These are phyloP conservation scores for Alloplasta piceator DNA, from an alignment of 2,888 invertebrate species.

Conservation along the genomic window DNA sequence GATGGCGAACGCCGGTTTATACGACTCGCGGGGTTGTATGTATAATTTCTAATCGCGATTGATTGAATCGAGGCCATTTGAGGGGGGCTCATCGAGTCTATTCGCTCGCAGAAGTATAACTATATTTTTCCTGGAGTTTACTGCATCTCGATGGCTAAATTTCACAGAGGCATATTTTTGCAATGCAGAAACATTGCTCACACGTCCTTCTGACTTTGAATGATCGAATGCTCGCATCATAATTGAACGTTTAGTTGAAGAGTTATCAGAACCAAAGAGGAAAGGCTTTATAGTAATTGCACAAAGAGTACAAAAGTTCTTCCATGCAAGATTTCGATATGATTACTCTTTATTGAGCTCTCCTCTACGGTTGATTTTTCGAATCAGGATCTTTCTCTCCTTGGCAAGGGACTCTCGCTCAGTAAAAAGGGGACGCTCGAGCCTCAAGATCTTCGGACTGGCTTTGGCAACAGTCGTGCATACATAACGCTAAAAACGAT, in stretches of 20 bases:
- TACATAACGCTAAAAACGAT: constrained; percentile 15
- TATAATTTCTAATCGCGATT: constrained; percentile 57
- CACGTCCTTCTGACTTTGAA: too few relatives aligned
- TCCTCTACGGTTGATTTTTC: constrained; percentile 10
- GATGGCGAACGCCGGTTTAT: constrained; percentile 11
- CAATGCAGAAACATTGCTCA: too few relatives aligned
- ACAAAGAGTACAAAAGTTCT: constrained; percentile 7
- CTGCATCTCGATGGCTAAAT: too few relatives aligned
- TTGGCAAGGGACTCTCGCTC: constrained; percentile 4
- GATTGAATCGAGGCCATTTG: constrained; percentile 60
- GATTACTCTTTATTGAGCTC: constrained; percentile 7
- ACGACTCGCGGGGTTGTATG: constrained; percentile 28
- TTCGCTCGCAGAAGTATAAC: neutral
- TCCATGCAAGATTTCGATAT: constrained; percentile 22
- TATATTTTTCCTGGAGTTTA: too few relatives aligned
- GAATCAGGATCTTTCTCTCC: constrained; percentile 38
- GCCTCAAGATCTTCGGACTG: constrained; percentile 43
- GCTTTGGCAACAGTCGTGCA: constrained; percentile 37
- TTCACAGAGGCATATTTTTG: too few relatives aligned
- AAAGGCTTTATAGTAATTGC: too few relatives aligned
- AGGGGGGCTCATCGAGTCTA: constrained; percentile 10
- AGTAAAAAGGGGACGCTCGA: constrained; percentile 8
- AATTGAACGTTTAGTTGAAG: too few relatives aligned
- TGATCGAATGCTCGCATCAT: too few relatives aligned
- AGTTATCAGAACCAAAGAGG: too few relatives aligned